Evolutionary conservation across 2,113 vertebrate species (phyloP).

Genomic region (Gorsachius goisagi): DNA sequence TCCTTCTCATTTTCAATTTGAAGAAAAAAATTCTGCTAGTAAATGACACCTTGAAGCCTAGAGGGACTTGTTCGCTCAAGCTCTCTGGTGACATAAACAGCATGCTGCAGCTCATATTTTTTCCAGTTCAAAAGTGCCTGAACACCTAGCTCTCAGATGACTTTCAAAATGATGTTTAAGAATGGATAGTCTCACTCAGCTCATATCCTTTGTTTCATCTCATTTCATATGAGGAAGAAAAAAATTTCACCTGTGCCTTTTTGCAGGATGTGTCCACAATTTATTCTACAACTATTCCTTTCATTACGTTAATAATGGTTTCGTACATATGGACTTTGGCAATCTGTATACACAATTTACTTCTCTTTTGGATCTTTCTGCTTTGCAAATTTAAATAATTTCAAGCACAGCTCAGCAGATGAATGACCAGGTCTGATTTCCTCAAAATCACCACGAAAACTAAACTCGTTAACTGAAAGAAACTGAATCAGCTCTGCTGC

Average conservation of each 20-base stretch:
- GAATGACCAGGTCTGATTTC: background rate
- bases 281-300: conserved; percentile 9
- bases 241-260: background rate
- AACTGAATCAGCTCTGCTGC: background rate
- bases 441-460: conserved; percentile 20
- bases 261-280: background rate
- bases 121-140: background rate
- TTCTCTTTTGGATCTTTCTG: background rate
- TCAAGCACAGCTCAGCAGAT: background rate
- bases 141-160: conserved; percentile 3
- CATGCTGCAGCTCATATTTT: conserved; percentile 1
- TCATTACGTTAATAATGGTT: background rate
- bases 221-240: background rate
- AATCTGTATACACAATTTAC: background rate
- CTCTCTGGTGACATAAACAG: background rate
- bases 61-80: background rate
- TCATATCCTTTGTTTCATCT: background rate
- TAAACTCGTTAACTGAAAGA: background rate
- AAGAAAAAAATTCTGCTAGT: background rate
- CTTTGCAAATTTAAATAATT: background rate
- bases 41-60: conserved; percentile 2
- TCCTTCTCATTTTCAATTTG: background rate
- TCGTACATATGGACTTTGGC: background rate
- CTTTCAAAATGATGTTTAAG: background rate
- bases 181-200: background rate